Conservation (phyloP, 2,113 vertebrate species). For the Fulmarus glacialis region DNA sequence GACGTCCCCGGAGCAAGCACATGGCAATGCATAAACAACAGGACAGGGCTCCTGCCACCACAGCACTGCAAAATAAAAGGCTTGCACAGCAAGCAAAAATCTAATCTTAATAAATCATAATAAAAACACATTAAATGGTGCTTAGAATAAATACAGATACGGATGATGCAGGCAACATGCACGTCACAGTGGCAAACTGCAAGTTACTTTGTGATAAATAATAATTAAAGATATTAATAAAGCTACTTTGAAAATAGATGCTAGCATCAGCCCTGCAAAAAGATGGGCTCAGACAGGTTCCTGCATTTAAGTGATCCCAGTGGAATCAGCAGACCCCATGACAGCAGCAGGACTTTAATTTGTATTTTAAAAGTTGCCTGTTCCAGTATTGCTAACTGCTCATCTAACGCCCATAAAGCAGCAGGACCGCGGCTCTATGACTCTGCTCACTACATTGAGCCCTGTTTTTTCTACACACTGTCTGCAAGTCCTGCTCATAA, state of each 20-base stretch:
- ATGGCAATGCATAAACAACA: not conserved
- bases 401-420: not conserved
- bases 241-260: not conserved
- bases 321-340: not conserved
- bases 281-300: not conserved
- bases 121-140: not conserved
- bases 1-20: not conserved
- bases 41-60: not conserved
- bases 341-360: not conserved
- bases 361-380: not conserved
- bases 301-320: not conserved
- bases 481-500: not conserved
- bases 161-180: not conserved
- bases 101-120: not conserved
- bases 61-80: not conserved
- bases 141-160: not conserved
- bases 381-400: not conserved
- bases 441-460: not conserved
- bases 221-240: not conserved
- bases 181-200: not conserved
- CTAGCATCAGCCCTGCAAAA: not conserved
- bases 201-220: not conserved
- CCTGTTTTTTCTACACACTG: not conserved
- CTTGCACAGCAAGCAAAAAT: not conserved
- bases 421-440: not conserved